These are phyloP conservation scores for Desmodus rotundus DNA, from an alignment of 2,113 vertebrate genomes.

Conservation along the genomic window DNA sequence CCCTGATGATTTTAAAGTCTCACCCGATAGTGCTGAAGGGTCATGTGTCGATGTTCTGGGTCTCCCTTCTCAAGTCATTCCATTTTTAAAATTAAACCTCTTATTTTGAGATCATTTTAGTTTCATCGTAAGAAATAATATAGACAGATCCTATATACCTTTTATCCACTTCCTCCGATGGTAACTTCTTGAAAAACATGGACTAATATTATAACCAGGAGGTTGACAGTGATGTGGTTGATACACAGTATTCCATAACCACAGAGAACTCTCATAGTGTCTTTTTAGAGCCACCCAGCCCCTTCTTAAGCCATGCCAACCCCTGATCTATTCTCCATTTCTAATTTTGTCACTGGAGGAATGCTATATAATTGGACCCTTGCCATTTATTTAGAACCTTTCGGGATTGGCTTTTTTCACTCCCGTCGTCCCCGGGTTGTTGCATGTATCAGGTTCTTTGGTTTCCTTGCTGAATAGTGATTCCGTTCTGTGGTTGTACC, in stretches of 20 bases:
- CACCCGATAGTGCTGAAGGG: too few species aligned
- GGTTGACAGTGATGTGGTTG: not conserved
- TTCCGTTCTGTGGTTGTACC: rapidly evolving
- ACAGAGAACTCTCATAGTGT: rapidly evolving
- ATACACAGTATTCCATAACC: too few species aligned
- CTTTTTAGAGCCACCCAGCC: not conserved
- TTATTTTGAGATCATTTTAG: not conserved
- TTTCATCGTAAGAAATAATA: not conserved
- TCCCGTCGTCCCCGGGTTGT: not conserved
- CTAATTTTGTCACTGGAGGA: not conserved
- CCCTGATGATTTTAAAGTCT: not conserved
- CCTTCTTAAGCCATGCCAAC: not conserved
- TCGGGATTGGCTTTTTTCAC: not conserved
- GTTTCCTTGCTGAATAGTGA: not conserved
- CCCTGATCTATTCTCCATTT: not conserved
- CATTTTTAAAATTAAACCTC: not conserved
- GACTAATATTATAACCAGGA: not conserved
- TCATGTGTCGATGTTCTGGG: not conserved
- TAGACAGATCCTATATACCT: not conserved
- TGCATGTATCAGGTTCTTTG: rapidly evolving
- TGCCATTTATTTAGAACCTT: not conserved
- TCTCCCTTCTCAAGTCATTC: not conserved
- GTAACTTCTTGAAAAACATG: not conserved
- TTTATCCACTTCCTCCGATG: not conserved
- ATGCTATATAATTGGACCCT: not conserved